These are phyloP conservation scores for Mustela nigripes DNA, from an alignment of 2,113 vertebrate species.

Conservation along the genomic window DNA sequence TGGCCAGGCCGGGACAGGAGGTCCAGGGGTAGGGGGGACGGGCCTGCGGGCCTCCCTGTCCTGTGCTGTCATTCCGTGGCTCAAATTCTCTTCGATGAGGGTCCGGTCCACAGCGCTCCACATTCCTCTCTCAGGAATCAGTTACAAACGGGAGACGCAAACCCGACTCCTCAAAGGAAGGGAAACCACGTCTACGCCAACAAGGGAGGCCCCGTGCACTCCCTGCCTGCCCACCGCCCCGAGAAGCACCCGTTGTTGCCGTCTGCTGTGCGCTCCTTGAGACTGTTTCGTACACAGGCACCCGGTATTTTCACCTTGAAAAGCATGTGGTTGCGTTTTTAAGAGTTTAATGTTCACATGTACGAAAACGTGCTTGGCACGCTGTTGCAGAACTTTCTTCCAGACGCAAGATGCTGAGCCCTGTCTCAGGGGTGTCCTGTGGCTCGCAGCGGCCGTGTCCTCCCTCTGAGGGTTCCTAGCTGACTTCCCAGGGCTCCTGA, in stretches of 20 bases:
- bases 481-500: too few relatives aligned
- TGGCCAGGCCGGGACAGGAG: not conserved
- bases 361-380: not conserved
- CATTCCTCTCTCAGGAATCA: not conserved
- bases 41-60: too few relatives aligned
- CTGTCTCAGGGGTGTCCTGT: fast-evolving
- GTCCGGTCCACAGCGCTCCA: not conserved
- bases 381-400: fast-evolving
- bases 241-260: fast-evolving
- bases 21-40: too few relatives aligned
- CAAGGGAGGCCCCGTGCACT: too few relatives aligned
- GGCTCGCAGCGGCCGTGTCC: fast-evolving
- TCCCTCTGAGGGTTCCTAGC: too few relatives aligned
- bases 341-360: not conserved
- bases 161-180: not conserved
- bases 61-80: fast-evolving
- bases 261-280: not conserved
- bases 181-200: not conserved
- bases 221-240: fast-evolving
- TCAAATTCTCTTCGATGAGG: not conserved
- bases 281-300: not conserved
- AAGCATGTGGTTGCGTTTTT: too few relatives aligned
- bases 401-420: not conserved
- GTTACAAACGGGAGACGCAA: not conserved
- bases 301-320: not conserved